phyloP scores from a whole-genome alignment of 2,888 invertebrate genomes.

The Drepana falcataria region DNA sequence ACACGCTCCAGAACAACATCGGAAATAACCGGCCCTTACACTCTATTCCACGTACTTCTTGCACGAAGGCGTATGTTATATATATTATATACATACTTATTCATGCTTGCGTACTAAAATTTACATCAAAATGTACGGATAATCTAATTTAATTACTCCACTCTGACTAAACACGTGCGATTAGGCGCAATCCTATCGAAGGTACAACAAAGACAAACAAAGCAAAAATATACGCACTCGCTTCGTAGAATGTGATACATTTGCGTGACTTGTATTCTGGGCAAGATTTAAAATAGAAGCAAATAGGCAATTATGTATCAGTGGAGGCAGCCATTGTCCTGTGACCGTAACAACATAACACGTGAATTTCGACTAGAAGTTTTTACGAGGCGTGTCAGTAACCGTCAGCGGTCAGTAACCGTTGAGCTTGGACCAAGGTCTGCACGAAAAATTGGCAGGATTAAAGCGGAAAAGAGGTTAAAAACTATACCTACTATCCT shows the following conservation, averaged over 20 bases:
- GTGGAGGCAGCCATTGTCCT: conserved; percentile 6
- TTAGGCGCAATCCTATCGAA: too few species aligned
- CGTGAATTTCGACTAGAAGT: conserved; percentile 29
- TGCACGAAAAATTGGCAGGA: conserved; percentile 30
- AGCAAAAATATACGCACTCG: too few species aligned
- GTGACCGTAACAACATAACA: conserved; percentile 14
- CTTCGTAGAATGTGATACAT: too few species aligned
- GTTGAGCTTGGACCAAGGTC: conserved; percentile 50
- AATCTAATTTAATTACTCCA: too few species aligned
- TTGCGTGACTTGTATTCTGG: too few species aligned
- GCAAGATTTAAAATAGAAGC: not conserved
- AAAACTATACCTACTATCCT: too few species aligned
- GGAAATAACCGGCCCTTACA: conserved; percentile 51
- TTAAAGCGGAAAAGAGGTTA: too few species aligned
- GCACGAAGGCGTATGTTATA: conserved; percentile 11
- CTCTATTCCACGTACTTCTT: conserved; percentile 27
- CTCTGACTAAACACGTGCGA: too few species aligned
- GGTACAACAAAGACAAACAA: conserved; percentile 1
- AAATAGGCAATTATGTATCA: not conserved
- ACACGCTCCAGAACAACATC: conserved; percentile 43
- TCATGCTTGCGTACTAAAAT: too few species aligned
- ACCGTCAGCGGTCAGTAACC: conserved; percentile 65
- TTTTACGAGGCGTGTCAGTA: conserved; percentile 45
- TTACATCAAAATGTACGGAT: too few species aligned
- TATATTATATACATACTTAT: too few species aligned